Conservation (phyloP, 2,113 vertebrate genomes). For the Pterocles gutturalis region DNA sequence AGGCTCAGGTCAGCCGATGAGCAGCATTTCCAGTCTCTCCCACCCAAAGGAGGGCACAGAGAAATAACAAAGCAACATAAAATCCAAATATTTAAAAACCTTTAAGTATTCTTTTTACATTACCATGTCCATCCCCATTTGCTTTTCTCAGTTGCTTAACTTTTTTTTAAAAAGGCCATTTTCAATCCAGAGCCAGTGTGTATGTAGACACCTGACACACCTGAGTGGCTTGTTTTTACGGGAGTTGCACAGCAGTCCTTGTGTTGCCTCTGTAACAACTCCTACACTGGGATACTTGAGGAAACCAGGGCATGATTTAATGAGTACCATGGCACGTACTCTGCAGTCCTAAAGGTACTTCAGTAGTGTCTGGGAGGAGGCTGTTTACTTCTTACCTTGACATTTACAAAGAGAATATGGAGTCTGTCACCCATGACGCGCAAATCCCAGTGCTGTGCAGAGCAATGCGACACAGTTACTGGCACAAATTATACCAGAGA, state of each 20-base stretch:
- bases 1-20: background rate
- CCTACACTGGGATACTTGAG: constrained; percentile 1
- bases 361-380: background rate
- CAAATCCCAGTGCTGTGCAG: background rate
- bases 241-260: background rate
- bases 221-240: background rate
- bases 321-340: background rate
- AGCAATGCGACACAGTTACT: background rate
- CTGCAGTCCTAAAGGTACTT: background rate
- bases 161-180: background rate
- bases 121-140: background rate
- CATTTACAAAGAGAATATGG: background rate
- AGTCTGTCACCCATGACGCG: background rate
- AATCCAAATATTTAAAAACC: background rate
- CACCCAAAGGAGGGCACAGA: background rate
- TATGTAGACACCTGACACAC: background rate
- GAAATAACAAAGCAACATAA: background rate
- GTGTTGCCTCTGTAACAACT: constrained; percentile 38
- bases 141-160: background rate
- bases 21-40: background rate
- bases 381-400: background rate
- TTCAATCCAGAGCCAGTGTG: background rate
- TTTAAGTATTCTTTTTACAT: background rate
- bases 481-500: background rate
- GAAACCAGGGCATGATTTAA: constrained; percentile 48